Percentiles rank a stretch among this genome's conserved stretches.
phyloP scores from a whole-genome alignment of 2,113 vertebrate genomes.

The Platysternon megacephalum region DNA sequence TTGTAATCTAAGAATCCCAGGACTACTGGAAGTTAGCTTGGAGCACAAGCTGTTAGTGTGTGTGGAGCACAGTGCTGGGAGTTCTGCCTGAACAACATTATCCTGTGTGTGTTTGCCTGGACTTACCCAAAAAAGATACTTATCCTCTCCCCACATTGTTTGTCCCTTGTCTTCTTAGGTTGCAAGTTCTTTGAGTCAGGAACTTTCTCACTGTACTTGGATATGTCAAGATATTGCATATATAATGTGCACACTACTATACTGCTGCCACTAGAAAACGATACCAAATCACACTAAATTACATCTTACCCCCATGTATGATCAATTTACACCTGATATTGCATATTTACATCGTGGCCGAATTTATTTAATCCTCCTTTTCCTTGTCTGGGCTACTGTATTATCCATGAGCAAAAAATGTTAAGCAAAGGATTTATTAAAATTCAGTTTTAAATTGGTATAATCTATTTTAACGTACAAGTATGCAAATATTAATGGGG shows the following conservation, averaged over 20 bases:
- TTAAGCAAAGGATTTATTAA: not conserved
- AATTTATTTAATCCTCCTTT: conserved; percentile 45
- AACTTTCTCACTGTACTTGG: not conserved
- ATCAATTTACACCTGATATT: conserved; percentile 26
- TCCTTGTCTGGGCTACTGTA: not conserved
- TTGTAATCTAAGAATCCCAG: not conserved
- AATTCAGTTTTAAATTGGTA: not conserved
- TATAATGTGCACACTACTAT: not conserved
- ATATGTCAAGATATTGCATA: conserved; percentile 27
- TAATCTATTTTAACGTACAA: not conserved
- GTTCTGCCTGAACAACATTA: not conserved
- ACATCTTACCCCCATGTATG: not conserved
- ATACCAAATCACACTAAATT: conserved; percentile 10
- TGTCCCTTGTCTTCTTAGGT: not conserved
- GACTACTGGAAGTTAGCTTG: not conserved
- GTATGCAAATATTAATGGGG: not conserved
- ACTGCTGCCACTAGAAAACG: not conserved
- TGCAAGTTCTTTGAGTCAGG: not conserved
- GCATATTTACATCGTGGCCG: not conserved
- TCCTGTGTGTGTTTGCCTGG: not conserved
- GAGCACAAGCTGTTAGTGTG: not conserved
- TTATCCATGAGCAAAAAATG: not conserved
- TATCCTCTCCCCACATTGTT: not conserved
- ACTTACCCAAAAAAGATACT: not conserved
- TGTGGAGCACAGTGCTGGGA: not conserved